Evolutionary conservation across 2,797 vertebrate species (phyloP).

Genomic region (Liasis olivaceus): DNA sequence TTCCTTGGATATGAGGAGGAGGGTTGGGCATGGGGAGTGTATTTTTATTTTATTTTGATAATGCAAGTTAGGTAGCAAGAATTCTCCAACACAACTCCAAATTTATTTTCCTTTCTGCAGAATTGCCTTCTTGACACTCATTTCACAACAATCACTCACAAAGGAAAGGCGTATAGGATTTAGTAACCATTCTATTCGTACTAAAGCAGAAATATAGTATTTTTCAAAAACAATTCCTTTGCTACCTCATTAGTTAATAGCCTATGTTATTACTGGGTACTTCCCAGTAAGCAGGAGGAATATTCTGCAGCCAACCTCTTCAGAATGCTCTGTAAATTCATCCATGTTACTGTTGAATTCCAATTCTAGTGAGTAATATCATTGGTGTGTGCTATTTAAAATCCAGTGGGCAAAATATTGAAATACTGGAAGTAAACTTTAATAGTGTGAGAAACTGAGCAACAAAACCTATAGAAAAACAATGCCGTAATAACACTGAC

Average conservation of each 20-base stretch:
- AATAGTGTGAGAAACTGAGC: not conserved
- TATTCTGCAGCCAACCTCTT: not conserved
- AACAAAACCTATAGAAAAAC: not conserved
- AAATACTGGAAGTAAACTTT: not conserved
- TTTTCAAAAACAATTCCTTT: not conserved
- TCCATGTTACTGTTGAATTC: not conserved
- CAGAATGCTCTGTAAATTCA: not conserved
- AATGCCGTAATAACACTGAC: not conserved
- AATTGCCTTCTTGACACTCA: not conserved
- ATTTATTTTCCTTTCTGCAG: not conserved
- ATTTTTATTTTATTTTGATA: not conserved
- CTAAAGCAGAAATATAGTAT: not conserved
- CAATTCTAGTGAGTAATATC: not conserved
- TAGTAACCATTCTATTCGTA: not conserved
- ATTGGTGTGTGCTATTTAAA: not conserved
- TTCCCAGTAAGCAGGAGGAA: not conserved
- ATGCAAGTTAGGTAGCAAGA: not conserved
- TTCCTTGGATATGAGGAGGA: not conserved
- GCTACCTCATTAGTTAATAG: not conserved
- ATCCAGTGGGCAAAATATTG: not conserved
- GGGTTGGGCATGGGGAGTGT: not conserved
- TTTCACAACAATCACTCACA: not conserved
- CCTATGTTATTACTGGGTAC: not conserved
- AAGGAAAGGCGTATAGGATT: not conserved
- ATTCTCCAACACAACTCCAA: not conserved